These are phyloP conservation scores for Tetraodon nigroviridis DNA, from an alignment of 2,113 vertebrate species.

Conservation along the genomic window DNA sequence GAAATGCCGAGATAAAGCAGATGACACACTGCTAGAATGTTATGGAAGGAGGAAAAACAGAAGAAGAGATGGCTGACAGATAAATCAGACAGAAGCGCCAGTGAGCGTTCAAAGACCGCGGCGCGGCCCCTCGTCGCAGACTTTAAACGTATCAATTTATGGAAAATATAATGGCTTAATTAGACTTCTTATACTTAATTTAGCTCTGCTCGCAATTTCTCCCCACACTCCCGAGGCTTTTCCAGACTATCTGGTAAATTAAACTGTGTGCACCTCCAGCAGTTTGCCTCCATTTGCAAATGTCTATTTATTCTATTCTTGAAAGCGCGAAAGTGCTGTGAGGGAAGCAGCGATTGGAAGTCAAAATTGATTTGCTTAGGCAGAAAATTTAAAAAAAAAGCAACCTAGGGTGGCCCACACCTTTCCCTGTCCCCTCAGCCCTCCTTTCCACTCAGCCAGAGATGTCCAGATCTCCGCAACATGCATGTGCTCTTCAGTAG, in stretches of 20 bases:
- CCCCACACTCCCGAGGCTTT: slow-evolving; percentile 27
- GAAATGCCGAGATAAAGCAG: slow-evolving; percentile 36
- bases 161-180: slow-evolving; percentile 31
- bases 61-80: slow-evolving; percentile 3
- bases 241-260: slow-evolving; percentile 58
- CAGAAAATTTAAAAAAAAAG: slow-evolving; percentile 12
- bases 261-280: slow-evolving; percentile 54
- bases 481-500: no score
- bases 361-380: slow-evolving; percentile 40
- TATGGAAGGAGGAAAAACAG: slow-evolving; percentile 6
- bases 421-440: slow-evolving; percentile 59
- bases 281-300: slow-evolving; percentile 58
- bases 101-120: slow-evolving; percentile 9
- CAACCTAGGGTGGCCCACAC: slow-evolving; percentile 31
- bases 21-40: slow-evolving; percentile 38
- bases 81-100: slow-evolving; percentile 19
- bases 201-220: slow-evolving; percentile 45
- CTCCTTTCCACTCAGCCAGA: slow-evolving; percentile 26
- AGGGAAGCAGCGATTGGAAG: slow-evolving; percentile 37
- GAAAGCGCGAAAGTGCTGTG: slow-evolving; percentile 47
- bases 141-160: slow-evolving; percentile 16
- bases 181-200: slow-evolving; percentile 50
- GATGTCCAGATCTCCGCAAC: no score
- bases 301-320: slow-evolving; percentile 62
- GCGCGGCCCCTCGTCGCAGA: background rate